A percentile compares a stretch with the other conserved stretches of the same genome.
phyloP scores from a whole-genome alignment of 2,888 invertebrate species.

The Argyresthia goedartella region DNA sequence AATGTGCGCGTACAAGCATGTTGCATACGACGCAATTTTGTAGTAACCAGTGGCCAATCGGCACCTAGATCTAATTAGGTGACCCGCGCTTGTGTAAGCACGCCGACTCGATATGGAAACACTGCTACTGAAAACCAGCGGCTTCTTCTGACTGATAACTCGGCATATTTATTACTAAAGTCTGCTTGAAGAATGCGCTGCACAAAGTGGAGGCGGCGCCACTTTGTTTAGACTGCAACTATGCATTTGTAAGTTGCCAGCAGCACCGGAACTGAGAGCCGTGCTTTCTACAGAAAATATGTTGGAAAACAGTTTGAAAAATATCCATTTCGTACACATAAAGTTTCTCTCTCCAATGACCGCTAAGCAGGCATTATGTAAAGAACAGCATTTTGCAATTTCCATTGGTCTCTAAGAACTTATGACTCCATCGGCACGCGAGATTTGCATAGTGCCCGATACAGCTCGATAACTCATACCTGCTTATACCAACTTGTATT shows the following conservation, averaged over 20 bases:
- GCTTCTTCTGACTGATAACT: constrained; percentile 17
- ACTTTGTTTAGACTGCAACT: constrained; percentile 3
- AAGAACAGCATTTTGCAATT: constrained; percentile 52
- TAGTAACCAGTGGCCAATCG: constrained; percentile 27
- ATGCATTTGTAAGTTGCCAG: background rate
- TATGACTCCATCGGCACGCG: constrained; percentile 62
- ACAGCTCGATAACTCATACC: constrained; percentile 26
- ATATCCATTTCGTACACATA: background rate
- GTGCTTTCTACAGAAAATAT: background rate
- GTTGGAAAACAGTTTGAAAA: background rate
- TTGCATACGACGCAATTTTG: constrained; percentile 2
- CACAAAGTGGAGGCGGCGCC: constrained; percentile 10
- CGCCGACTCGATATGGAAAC: background rate
- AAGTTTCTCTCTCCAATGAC: constrained; percentile 14
- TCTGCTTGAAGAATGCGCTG: constrained; percentile 15
- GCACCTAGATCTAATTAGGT: constrained; percentile 43
- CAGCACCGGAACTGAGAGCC: background rate
- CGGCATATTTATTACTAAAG: constrained; percentile 21
- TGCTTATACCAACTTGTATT: constrained; percentile 10
- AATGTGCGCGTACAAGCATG: constrained; percentile 3
- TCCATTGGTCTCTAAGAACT: constrained; percentile 44
- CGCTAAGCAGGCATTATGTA: constrained; percentile 33
- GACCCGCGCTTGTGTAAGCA: constrained; percentile 28
- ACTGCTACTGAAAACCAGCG: no score
- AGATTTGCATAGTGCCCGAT: constrained; percentile 46